These are phyloP conservation scores for Pterocles orientalis DNA, from an alignment of 2,113 vertebrate genomes.

Conservation along the genomic window DNA sequence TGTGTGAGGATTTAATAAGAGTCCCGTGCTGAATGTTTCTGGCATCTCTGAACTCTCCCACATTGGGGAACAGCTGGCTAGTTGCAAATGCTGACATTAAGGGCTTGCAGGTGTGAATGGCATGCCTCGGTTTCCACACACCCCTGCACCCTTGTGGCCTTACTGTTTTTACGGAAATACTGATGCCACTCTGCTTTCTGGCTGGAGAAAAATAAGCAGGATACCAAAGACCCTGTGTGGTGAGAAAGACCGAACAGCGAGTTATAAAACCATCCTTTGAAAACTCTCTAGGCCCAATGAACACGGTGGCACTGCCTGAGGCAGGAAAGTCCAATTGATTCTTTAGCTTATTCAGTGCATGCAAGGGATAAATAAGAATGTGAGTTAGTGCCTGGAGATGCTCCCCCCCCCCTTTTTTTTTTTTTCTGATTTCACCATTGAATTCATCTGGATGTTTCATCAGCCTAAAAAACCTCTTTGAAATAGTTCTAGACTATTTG, in stretches of 20 bases:
- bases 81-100: not conserved
- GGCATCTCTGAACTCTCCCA: not conserved
- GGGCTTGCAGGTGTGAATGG: not conserved
- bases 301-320: constrained; percentile 20
- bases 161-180: constrained; percentile 38
- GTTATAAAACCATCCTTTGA: constrained; percentile 2
- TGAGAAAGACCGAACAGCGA: constrained; percentile 18
- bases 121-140: not conserved
- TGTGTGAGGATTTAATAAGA: not conserved
- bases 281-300: constrained; percentile 11
- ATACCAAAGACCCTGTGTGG: constrained; percentile 53
- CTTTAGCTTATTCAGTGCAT: not conserved
- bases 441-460: not conserved
- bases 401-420: not conserved
- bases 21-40: not conserved
- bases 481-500: not conserved
- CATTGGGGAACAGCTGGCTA: not conserved
- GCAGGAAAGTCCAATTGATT: not conserved
- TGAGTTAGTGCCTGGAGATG: not conserved
- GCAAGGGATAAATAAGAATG: not conserved
- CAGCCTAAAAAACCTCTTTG: not conserved
- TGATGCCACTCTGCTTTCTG: constrained; percentile 61
- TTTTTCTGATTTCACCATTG: not conserved
- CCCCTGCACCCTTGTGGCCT: not conserved
- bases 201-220: not conserved